Evolutionary conservation across 2,888 invertebrate genomes (phyloP).

Genomic region (Sinopyrophorus schimmeli): DNA sequence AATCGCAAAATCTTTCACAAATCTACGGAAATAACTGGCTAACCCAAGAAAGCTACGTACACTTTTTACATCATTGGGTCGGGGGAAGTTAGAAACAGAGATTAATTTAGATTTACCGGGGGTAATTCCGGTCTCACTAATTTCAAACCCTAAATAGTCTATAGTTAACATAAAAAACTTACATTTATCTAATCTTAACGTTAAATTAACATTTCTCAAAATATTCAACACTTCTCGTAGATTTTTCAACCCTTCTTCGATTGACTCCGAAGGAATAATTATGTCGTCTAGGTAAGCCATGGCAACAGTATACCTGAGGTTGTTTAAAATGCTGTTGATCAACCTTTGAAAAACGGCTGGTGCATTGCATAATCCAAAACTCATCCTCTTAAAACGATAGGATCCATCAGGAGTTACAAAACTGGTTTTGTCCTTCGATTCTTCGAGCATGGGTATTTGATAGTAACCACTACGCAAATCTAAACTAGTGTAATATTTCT

Average conservation of each 20-base stretch:
- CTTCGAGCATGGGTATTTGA: slow-evolving; percentile 40
- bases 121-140: slow-evolving; percentile 34
- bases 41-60: slow-evolving; percentile 36
- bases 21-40: slow-evolving; percentile 38
- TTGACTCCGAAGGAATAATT: slow-evolving; percentile 23
- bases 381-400: slow-evolving; percentile 43
- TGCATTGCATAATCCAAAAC: slow-evolving; percentile 46
- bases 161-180: slow-evolving; percentile 36
- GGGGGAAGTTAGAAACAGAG: slow-evolving; percentile 1
- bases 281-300: slow-evolving; percentile 34
- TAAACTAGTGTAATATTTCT: slow-evolving; percentile 39
- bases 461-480: slow-evolving; percentile 43
- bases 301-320: slow-evolving; percentile 2
- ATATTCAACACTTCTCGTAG: slow-evolving; percentile 1
- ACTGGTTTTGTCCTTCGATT: slow-evolving; percentile 40
- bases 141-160: slow-evolving; percentile 44
- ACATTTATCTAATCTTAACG: slow-evolving; percentile 32
- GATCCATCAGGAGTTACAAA: slow-evolving; percentile 43
- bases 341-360: slow-evolving; percentile 42
- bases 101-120: slow-evolving; percentile 5
- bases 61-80: slow-evolving; percentile 2
- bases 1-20: slow-evolving; percentile 36
- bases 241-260: slow-evolving; percentile 20
- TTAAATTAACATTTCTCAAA: slow-evolving; percentile 8
- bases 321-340: slow-evolving; percentile 24